These are phyloP conservation scores for Macroramphosus scolopax DNA, from an alignment of 2,797 vertebrate genomes.

Conservation along the genomic window DNA sequence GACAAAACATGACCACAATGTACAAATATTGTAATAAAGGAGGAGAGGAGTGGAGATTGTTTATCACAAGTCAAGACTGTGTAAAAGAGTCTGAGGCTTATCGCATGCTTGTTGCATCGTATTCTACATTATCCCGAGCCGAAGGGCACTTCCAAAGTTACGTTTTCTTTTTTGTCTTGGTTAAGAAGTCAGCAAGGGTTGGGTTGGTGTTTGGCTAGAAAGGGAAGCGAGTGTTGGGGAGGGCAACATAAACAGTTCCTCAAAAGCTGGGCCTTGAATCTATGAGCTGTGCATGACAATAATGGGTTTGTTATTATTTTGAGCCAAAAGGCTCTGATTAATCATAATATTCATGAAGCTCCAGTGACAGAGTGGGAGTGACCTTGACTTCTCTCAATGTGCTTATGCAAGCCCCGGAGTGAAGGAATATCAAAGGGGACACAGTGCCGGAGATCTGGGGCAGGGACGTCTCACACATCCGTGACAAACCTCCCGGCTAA, in stretches of 20 bases:
- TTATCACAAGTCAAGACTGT: slow-evolving; percentile 8
- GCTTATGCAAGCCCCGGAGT: slow-evolving; percentile 66
- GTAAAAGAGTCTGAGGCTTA: slow-evolving; percentile 10
- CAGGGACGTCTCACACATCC: slow-evolving; percentile 72
- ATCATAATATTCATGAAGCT: slow-evolving; percentile 79
- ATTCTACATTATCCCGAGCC: slow-evolving; percentile 10
- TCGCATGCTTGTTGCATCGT: slow-evolving; percentile 14
- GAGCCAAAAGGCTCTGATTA: slow-evolving; percentile 72
- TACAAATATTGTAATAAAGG: not conserved
- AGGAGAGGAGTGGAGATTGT: not conserved
- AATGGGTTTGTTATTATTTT: slow-evolving; percentile 65
- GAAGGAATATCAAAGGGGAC: slow-evolving; percentile 76
- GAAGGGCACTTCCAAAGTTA: slow-evolving; percentile 15
- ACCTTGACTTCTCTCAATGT: slow-evolving; percentile 75
- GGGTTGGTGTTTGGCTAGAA: slow-evolving; percentile 29
- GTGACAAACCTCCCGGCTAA: slow-evolving; percentile 68
- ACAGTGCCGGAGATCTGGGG: slow-evolving; percentile 73
- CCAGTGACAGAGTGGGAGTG: slow-evolving; percentile 62
- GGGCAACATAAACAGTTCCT: slow-evolving; percentile 46
- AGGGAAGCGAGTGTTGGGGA: slow-evolving; percentile 1
- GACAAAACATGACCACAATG: too few species aligned
- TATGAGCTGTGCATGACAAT: slow-evolving; percentile 50
- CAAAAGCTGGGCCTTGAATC: slow-evolving; percentile 54
- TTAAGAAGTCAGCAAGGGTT: slow-evolving; percentile 23
- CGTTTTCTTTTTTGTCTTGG: slow-evolving; percentile 35